Base-by-base conservation (phyloP, 1,140 invertebrate species). In the Episyrphus balteatus region DNA sequence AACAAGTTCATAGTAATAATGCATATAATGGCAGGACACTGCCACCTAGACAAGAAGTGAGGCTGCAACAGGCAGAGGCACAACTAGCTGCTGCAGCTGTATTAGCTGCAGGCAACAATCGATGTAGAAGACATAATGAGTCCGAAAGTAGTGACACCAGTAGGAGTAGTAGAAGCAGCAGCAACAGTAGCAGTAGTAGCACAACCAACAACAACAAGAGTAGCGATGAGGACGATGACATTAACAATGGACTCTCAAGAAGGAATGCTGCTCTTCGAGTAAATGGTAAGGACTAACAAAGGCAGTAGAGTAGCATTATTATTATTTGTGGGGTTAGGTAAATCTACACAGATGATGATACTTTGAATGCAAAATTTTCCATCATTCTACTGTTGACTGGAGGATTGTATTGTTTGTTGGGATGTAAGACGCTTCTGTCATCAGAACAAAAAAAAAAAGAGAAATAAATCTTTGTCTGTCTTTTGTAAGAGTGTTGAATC, bases 101-200 rank as follows among this genome's bases (percentile, higher is more conserved):
- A 42, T 21, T 44, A 47, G 18, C 61, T 59, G 51, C 55, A 59
- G 10, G 44, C 57, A 32, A 57, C 50, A 36, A 55, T 46, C 36
- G 36, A 37, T 37, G 15, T 37, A n/a, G 36, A 37, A 37, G 36
- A 37, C 21, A 26, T 26, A 26, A 26, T 26, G 21, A 26, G 36
- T 37, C 36, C 13, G 13, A 15, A n/a, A n/a, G 13, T 13, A 37
- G 15, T 37, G 36, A 15, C 36, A 37, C 5, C 13, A 37, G 15
- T 15, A 13, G 36, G 15, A 37, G 36, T n/a, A 5, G 15, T 37
- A 13, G 36, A 5, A 37, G 36, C 5, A 37, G 36, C 44, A 46
- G 17, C 30, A 54, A 46, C 50, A 51, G 49, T 49, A 53, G 50
- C 49, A 51, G 14, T 43, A 57, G 34, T 36, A 45, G 33, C 43